Evolutionary conservation across 2,888 invertebrate genomes (phyloP), one percentile per base, ranked within the genome.

Genomic region (Odontomyia ornata): DNA sequence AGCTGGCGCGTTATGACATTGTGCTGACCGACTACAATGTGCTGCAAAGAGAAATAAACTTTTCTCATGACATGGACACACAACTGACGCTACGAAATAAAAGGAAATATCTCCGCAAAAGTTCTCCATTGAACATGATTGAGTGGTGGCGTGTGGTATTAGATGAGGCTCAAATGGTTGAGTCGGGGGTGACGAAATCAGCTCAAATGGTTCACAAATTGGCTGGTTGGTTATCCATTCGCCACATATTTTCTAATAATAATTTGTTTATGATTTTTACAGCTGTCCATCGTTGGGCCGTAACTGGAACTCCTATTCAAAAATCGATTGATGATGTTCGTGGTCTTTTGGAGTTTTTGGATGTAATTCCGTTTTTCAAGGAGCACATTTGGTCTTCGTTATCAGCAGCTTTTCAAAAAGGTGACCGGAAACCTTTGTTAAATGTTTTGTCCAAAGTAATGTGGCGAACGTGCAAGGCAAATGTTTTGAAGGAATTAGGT

Each of bases 81-180:
- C 80, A 82, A 25, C 82, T 84, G 0, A 79, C 79, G 2, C 85
- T 91, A 71, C 87, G 93, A 0, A 86, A 89, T 78, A 88, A 89
- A n/a, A 90, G 91, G 79, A 88, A 90, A 43, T 93, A 91, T 80
- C 87, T 91, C 84, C 87, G 90, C 0, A 88, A 90, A 1, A 90
- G 90, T 0, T 90, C 92, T 64, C 93, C 94, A 0, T 84, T 95
- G n/a, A 85, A 89, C 0, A 89, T 90, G 82, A 88, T 94, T 1
- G 87, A 90, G 69, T 95, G 93, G 93, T 94, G 93, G 93, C 88
- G 94, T 76, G 88, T 94, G 73, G 90, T 92, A 82, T 85, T 94
- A 28, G 95, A 95, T 85, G 95, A 95, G 86, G 94, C 93, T 4
- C 95, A 95, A 88, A 91, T 93, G 89, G 92, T 93, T 0, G 93